Evolutionary conservation across 2,797 vertebrate species (phyloP), one percentile per base, ranked within the genome.

Genomic region (Pipistrellus pipistrellus): DNA sequence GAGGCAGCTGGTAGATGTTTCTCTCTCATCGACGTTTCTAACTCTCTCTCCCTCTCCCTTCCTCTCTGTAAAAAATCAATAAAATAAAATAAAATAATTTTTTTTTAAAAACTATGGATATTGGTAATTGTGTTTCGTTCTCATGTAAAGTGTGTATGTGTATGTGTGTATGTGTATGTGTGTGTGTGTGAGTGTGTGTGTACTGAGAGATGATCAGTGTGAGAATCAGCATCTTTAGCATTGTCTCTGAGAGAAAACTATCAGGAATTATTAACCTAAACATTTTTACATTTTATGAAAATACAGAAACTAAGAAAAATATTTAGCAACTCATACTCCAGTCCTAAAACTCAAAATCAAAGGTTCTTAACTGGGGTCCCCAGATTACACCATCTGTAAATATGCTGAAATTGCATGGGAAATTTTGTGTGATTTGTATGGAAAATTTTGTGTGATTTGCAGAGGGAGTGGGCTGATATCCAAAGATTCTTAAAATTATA

Each of bases 201-300:
- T 62, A 14, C 35, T 41, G 18, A 55, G 62, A 46, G 85, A 21
- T 53, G 32, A 35, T 57, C 41, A 57, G 6, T 75, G 53, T 46
- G 38, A 71, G 17, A 76, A 73, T 77, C 23, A 30, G 25, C 8
- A 82, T 81, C 55, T 76, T 89, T 35, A 35, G 55, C 41, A 80
- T 59, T 75, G 15, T 64, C 27, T n/a, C 46, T 85, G 64, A 85
- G 55, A 87, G 59, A 89, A 94, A 48, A 90, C 85, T 68, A 90
- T 76, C 59, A 94, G 76, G 35, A 89, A 87, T 59, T 76, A 83
- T 48, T 83, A 68, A 77, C 32, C 90, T 92, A 78, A 78, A 93
- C 25, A 82, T 75, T 72, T 51, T 92, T 92, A 81, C 3, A 81
- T 90, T 91, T 94, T 66, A 81, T 73, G 90, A 85, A 91, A 86